Base-by-base conservation (phyloP, 2,888 invertebrate genomes). In the Dastarcus helophoroides region DNA sequence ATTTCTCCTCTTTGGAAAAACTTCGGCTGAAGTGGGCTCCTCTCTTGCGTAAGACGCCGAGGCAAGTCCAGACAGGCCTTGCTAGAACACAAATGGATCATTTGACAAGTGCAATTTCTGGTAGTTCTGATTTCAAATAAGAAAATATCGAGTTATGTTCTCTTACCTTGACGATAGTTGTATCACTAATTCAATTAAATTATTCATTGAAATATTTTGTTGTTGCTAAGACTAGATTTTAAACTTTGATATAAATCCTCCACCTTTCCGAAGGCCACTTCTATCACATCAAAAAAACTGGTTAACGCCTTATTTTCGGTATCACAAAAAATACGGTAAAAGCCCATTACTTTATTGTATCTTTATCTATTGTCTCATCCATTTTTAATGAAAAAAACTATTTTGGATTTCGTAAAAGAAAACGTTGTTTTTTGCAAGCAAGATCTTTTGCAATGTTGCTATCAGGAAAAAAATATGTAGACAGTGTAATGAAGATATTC, bases 131-230 rank as follows among this genome's bases (percentile, higher is more conserved):
- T 28, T 39, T 43, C 22, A 41, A 26, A 10, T 17, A 19, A 11
- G 36, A 25, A 36, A 30, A 33, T 6, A 42, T 29, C 9, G 37
- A 39, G 12, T 41, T 14, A 21, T 40, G 16, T 23, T 39, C 32
- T 14, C 48, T 51, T 17, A 44, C 32, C 50, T 51, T 53, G 4
- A 40, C 40, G 36, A 48, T 50, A 2, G 44, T 42, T 3, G 50
- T 54, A 29, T 54, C 51, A 3, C 49, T 44, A 3, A 55, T n/a
- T 52, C 53, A 12, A 56, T 40, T 15, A 55, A 38, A 22, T 55
- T 53, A 34, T 46, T 35, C 22, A 41, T 22, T 10, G 50, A 48
- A 14, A 50, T 48, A 22, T 42, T 29, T 9, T 26, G n/a, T n/a
- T 19, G n/a, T 25, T 31, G n/a, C 19, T 4, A 51, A 41, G 35